Conservation (phyloP, 2,888 invertebrate species). For the Zaprionus bogoriensis region DNA sequence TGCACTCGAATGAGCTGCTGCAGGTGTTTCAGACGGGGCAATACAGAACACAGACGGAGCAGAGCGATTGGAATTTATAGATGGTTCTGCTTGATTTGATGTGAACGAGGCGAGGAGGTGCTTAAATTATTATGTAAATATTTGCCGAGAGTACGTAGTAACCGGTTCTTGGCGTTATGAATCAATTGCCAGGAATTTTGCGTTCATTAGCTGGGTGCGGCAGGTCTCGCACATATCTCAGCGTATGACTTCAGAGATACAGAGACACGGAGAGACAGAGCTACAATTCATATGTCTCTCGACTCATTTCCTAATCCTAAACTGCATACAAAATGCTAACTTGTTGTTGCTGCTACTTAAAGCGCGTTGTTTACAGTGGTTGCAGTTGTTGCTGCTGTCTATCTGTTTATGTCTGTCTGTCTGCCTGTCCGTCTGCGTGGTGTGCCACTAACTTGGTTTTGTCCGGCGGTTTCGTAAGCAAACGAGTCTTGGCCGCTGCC, state of each 20-base stretch:
- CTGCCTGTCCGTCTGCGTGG: background rate
- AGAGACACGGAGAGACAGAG: too few relatives aligned
- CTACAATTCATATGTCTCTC: slow-evolving; percentile 8
- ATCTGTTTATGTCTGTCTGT: slow-evolving; percentile 2
- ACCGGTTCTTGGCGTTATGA: slow-evolving; percentile 54
- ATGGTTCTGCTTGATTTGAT: slow-evolving; percentile 67
- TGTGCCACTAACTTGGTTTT: slow-evolving; percentile 56
- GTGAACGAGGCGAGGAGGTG: slow-evolving; percentile 42
- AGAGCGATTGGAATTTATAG: slow-evolving; percentile 38
- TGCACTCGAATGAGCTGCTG: slow-evolving; percentile 1
- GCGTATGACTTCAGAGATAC: slow-evolving; percentile 17
- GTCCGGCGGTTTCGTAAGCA: slow-evolving; percentile 49
- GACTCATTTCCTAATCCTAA: slow-evolving; percentile 59
- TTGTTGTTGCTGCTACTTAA: slow-evolving; percentile 4
- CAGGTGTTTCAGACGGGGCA: too few relatives aligned
- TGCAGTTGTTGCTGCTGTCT: slow-evolving; percentile 9
- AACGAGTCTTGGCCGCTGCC: slow-evolving; percentile 41
- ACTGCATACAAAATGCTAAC: slow-evolving; percentile 32
- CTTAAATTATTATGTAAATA: slow-evolving; percentile 44
- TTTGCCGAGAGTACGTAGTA: slow-evolving; percentile 35
- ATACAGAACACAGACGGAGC: too few relatives aligned
- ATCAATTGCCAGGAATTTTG: slow-evolving; percentile 61
- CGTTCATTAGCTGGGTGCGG: slow-evolving; percentile 50
- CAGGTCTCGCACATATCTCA: slow-evolving; percentile 10
- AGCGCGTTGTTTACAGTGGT: slow-evolving; percentile 29